A percentile compares a stretch with the other conserved stretches of the same genome.
Conservation (phyloP, 2,888 invertebrate species). For the Erpobdella octoculata region DNA sequence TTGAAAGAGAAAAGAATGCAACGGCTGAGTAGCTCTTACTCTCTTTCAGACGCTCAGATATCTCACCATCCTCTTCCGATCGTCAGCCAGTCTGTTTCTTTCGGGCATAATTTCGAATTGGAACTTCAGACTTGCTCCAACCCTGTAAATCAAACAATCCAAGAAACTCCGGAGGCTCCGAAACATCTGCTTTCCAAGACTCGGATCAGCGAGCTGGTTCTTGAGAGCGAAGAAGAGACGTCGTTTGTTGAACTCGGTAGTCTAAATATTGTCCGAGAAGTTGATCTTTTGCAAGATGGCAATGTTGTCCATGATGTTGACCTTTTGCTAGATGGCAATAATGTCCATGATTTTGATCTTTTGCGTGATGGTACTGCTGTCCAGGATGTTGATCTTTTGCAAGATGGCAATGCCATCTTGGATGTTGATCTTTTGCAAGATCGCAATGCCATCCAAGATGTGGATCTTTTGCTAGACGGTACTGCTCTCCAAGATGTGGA, state of each 20-base stretch:
- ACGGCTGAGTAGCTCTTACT: not conserved
- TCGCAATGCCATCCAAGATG: not conserved
- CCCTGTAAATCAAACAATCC: not conserved
- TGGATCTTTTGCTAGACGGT: not conserved
- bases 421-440: not conserved
- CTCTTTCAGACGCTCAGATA: not conserved
- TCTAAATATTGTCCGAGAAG: not conserved
- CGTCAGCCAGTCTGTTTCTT: not conserved
- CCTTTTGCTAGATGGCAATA: not conserved
- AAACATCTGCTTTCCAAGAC: not conserved
- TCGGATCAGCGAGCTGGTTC: constrained; percentile 3
- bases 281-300: not conserved
- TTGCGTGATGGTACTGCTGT: not conserved
- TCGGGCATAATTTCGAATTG: constrained; percentile 7
- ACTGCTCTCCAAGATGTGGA: not conserved
- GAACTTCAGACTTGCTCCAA: not conserved
- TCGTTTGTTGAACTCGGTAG: not conserved
- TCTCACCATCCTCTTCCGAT: not conserved
- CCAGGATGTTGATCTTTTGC: not conserved
- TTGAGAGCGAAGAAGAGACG: constrained; percentile 11
- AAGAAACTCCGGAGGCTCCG: not conserved
- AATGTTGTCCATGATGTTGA: not conserved
- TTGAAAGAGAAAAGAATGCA: not conserved
- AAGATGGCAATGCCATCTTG: not conserved
- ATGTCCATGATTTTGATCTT: not conserved